phyloP scores from a whole-genome alignment of 2,797 vertebrate genomes.

The Sarcoramphus papa region DNA sequence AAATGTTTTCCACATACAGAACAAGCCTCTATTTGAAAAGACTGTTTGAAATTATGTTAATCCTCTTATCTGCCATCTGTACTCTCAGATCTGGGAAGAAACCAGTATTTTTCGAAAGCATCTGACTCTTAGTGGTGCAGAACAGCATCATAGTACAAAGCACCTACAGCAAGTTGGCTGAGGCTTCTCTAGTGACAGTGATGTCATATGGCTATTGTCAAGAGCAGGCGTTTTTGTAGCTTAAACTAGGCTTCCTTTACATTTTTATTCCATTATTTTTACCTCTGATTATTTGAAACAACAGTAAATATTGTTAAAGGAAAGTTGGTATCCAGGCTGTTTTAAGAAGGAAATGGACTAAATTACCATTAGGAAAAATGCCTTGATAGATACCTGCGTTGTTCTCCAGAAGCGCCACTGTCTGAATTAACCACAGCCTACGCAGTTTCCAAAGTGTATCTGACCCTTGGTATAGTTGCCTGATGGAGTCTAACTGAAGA shows the following conservation, averaged over 20 bases:
- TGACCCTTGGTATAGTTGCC: not conserved
- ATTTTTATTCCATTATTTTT: not conserved
- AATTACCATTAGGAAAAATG: not conserved
- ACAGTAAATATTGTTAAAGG: not conserved
- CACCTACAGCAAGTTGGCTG: not conserved
- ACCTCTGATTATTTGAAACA: not conserved
- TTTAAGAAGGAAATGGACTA: not conserved
- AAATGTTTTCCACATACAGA: not conserved
- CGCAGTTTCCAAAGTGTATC: not conserved
- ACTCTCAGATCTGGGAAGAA: not conserved
- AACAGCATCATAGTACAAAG: not conserved
- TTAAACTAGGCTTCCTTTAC: not conserved
- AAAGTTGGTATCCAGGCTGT: not conserved
- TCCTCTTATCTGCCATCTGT: conserved; percentile 22
- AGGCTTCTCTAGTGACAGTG: not conserved
- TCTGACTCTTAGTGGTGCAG: not conserved
- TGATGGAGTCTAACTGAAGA: not conserved
- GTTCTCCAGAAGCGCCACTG: not conserved
- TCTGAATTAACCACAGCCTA: not conserved
- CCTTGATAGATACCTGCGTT: not conserved
- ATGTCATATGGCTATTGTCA: not conserved
- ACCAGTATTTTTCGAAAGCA: not conserved
- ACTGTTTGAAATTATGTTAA: conserved; percentile 30
- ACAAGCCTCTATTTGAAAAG: not conserved
- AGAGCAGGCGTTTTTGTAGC: not conserved